Percentiles rank a stretch among this genome's conserved stretches.
Conservation (phyloP, 2,888 invertebrate genomes). For the Cantharis lateralis region DNA sequence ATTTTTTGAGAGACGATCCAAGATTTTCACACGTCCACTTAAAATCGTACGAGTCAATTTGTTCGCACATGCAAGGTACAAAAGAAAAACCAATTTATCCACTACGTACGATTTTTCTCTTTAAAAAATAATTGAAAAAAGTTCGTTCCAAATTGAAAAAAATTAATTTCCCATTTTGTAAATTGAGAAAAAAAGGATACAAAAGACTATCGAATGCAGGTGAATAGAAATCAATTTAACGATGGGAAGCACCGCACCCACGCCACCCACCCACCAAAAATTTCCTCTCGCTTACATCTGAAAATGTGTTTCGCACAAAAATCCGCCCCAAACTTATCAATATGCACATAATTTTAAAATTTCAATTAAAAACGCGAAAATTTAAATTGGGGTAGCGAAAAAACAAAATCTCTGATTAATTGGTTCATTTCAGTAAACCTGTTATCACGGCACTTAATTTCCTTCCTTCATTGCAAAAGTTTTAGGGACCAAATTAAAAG, state of each 20-base stretch:
- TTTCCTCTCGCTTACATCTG: neutral
- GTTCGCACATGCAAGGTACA: neutral
- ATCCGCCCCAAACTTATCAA: neutral
- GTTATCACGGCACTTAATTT: conserved; percentile 11
- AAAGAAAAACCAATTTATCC: neutral
- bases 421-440: conserved; percentile 5
- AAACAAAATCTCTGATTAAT: conserved; percentile 4
- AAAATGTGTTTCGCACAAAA: neutral
- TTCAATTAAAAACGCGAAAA: neutral
- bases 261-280: neutral
- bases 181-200: neutral
- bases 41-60: neutral
- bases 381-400: neutral
- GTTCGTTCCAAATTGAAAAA: neutral
- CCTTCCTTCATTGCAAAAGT: conserved; percentile 2
- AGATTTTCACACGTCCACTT: neutral
- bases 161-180: neutral
- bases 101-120: neutral
- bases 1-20: neutral
- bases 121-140: neutral
- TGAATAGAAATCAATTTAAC: neutral
- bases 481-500: conserved; percentile 21
- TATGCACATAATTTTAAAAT: neutral
- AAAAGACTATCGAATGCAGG: neutral
- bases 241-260: neutral